Conservation (phyloP, 1,140 invertebrate species). For the Procambarus clarkii region DNA sequence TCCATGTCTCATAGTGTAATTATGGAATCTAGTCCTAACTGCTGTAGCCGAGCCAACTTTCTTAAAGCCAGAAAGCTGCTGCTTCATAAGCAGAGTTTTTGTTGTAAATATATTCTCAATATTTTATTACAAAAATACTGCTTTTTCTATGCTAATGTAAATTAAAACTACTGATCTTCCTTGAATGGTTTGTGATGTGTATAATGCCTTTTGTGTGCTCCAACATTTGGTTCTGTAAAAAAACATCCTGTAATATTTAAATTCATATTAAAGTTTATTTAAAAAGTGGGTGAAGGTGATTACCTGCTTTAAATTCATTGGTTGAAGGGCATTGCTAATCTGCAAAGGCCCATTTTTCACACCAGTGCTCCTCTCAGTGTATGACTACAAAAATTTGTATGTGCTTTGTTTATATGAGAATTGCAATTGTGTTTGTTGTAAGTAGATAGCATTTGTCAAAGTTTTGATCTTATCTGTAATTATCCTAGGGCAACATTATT, state of each 20-base stretch:
- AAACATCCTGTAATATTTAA: conserved; percentile 27
- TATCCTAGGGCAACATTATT: conserved; percentile 59
- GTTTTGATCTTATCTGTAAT: conserved; percentile 44
- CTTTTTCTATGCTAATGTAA: conserved; percentile 47
- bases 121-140: conserved; percentile 16
- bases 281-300: conserved; percentile 27
- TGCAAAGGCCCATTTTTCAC: neutral
- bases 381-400: conserved; percentile 26
- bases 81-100: conserved; percentile 48
- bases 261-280: conserved; percentile 33
- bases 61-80: conserved; percentile 43
- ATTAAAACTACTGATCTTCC: conserved; percentile 40
- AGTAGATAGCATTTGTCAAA: conserved; percentile 22
- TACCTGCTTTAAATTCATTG: conserved; percentile 32
- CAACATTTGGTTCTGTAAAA: conserved; percentile 31
- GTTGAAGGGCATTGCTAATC: conserved; percentile 1
- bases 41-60: conserved; percentile 41
- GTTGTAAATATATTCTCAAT: conserved; percentile 49
- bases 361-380: conserved; percentile 20
- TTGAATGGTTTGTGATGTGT: conserved; percentile 62
- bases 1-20: conserved; percentile 46
- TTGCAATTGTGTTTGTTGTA: conserved; percentile 30
- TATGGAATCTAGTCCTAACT: conserved; percentile 64
- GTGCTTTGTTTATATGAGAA: conserved; percentile 42
- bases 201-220: conserved; percentile 56